Evolutionary conservation across 2,797 vertebrate genomes (phyloP), one percentile per base, ranked within the genome.

Genomic region (Pantherophis vulpinus): DNA sequence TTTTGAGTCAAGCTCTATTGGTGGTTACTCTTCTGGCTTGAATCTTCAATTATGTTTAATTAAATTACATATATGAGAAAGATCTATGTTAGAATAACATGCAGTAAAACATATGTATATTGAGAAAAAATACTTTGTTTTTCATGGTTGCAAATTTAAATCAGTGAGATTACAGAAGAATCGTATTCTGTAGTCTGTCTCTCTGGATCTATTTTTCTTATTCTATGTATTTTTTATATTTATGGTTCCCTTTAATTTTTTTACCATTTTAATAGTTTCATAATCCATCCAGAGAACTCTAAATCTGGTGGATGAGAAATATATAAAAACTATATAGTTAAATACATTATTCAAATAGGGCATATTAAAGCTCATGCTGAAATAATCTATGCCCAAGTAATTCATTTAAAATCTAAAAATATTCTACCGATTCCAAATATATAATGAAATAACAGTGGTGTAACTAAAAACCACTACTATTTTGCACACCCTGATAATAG

Each of bases 1-100:
- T 93, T 96, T 94, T 89, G 93, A 90, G 51, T 95, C 94, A 95
- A 63, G 59, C 86, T 93, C 94, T 95, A 94, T 94, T 93, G 93
- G 87, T 92, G 86, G 93, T 96, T 51, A 93, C 94, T 92, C 88
- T 90, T 91, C 92, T 58, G 0, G 14, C 92, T 94, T 93, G 95
- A 25, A 79, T 86, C 94, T 16, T 90, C 94, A 96, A 95, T 96
- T 95, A 94, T 83, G 90, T 58, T 95, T 92, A 93, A 95, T 92
- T 92, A 93, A 93, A 89, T 88, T 93, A 91, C 63, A 90, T 37
- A 25, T 32, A 91, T 8, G 55, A 87, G 94, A 92, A 95, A 63
- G 94, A 95, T 93, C 92, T 94, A 94, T 74, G 18, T 89, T 94
- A 83, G 83, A 93, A 94, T 10, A 94, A 91, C 94, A 94, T 88